Evolutionary conservation across 2,113 vertebrate species (phyloP).

Genomic region (Myrmecobius fasciatus): DNA sequence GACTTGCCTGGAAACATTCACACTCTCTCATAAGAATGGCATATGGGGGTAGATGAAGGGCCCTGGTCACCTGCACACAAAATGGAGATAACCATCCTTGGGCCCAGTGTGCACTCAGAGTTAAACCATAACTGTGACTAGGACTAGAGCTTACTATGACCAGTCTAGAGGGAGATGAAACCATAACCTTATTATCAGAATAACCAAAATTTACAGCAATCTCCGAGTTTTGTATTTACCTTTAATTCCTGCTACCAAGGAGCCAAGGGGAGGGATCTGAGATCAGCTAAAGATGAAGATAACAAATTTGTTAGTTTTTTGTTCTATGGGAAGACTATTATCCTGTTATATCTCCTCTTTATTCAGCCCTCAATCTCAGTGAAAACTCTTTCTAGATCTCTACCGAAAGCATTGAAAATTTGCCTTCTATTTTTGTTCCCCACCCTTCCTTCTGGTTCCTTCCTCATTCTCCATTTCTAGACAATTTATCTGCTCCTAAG

Average conservation of each 20-base stretch:
- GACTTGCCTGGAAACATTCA: neutral
- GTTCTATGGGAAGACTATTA: neutral
- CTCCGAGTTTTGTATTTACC: neutral
- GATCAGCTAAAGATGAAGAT: no score
- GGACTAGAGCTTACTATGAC: neutral
- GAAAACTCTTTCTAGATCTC: neutral
- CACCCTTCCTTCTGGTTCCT: neutral
- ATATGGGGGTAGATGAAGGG: no score
- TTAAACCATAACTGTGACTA: neutral
- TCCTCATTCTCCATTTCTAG: neutral
- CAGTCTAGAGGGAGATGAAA: neutral
- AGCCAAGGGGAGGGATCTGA: no score
- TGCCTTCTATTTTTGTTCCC: neutral
- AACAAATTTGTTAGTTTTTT: no score
- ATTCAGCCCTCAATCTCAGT: neutral
- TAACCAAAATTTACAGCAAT: neutral
- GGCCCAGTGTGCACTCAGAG: no score
- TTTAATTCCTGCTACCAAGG: neutral
- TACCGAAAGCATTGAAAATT: neutral
- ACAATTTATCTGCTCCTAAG: neutral
- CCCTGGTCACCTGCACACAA: no score
- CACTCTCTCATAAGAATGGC: neutral
- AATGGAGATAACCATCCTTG: no score
- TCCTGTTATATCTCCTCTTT: neutral
- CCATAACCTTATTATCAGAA: neutral